Base-by-base conservation (phyloP, 2,888 invertebrate species). In the Drosophila barbarae region DNA sequence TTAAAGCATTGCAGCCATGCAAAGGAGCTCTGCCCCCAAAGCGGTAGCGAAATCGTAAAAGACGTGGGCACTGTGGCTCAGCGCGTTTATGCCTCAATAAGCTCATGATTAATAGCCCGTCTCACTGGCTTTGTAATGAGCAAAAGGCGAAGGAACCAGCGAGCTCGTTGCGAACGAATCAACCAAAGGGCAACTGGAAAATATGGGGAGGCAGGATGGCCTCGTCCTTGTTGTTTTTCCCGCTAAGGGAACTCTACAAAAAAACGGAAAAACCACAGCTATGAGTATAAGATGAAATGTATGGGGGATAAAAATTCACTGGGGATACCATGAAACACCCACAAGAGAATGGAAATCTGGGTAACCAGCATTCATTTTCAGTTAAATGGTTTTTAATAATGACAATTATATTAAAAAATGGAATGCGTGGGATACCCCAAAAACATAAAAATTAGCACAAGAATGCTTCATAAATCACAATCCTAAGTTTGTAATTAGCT, bases 81-180 rank as follows among this genome's bases (percentile, higher is more conserved):
- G 69, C 75, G 84, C 77, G 81, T 85, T 86, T 86, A 85, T 85
- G 87, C 87, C 84, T 85, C 87, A 85, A 85, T 85, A 85, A 85
- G 87, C 86, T 84, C 79, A 85, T 85, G 85, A 87, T 85, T 87
- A 87, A 85, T 85, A 85, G 85, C 84, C 73, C 73, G 73, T 63
- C 76, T 76, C 71, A 47, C 55, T 68, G 64, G 76, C 64, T 64
- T 53, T 76, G 68, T 78, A 78, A 78, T 78, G 84, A 78, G 77
- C 72, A 72, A 81, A 76, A 73, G 73, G 82, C 76, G 78, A 65
- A 64, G 71, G 63, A 76, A 71, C 47, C 32, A 15, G 41, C 60
- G n/a, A 41, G 5, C 41, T 35, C 49, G 49, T 32, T 47, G 32
- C 64, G 12, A 63, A 49, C 64, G 50, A 63, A 35, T 47, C 66